A percentile compares a stretch with the other conserved stretches of the same genome.
These are phyloP conservation scores for Balaeniceps rex DNA, from an alignment of 2,113 vertebrate species.

Conservation along the genomic window DNA sequence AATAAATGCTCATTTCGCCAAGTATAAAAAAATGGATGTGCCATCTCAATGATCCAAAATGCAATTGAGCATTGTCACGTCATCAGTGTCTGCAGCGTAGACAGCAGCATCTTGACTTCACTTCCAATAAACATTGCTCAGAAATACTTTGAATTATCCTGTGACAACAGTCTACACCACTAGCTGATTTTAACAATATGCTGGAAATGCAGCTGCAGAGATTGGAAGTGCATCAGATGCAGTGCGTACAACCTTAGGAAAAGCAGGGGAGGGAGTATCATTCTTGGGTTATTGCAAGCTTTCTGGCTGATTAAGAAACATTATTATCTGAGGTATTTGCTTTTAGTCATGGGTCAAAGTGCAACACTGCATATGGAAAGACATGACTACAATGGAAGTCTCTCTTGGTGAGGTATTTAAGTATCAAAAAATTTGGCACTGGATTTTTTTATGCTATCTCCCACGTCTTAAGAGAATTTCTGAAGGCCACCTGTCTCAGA, in stretches of 20 bases:
- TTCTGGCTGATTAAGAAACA: background rate
- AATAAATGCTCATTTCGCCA: background rate
- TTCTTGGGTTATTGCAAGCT: background rate
- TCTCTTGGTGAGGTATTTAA: background rate
- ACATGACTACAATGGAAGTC: background rate
- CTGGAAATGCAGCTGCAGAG: background rate
- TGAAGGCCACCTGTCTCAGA: background rate
- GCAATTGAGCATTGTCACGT: background rate
- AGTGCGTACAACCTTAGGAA: background rate
- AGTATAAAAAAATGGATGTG: background rate
- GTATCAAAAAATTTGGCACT: background rate
- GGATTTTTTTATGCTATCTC: background rate
- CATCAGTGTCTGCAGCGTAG: background rate
- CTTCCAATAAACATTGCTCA: background rate
- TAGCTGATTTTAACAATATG: background rate
- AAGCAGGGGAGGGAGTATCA: rapidly evolving
- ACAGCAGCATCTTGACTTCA: background rate
- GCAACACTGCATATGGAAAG: background rate
- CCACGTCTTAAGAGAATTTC: background rate
- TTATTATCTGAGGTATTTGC: background rate
- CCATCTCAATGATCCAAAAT: background rate
- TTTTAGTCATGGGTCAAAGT: background rate
- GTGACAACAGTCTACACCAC: background rate
- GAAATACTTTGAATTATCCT: background rate
- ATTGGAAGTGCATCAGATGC: background rate